These are phyloP conservation scores for Actias luna DNA, from an alignment of 2,888 invertebrate genomes.

Conservation along the genomic window DNA sequence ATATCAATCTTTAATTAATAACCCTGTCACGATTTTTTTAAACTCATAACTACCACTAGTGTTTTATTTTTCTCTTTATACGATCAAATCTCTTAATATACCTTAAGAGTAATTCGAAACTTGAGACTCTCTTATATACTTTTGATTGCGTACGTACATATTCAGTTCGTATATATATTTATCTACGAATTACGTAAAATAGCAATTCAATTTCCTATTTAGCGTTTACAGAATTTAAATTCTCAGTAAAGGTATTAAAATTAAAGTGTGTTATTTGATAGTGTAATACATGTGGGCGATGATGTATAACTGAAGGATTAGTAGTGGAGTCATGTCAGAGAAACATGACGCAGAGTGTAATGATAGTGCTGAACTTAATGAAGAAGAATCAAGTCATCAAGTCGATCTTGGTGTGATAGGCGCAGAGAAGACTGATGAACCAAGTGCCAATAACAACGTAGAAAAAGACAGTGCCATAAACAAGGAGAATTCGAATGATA, in stretches of 20 bases:
- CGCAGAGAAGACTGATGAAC: slow-evolving; percentile 30
- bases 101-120: not conserved
- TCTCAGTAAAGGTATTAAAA: not conserved
- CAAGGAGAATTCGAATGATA: slow-evolving; percentile 38
- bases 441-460: slow-evolving; percentile 58
- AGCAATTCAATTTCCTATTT: not conserved
- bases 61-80: too few relatives aligned
- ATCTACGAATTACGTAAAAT: too few relatives aligned
- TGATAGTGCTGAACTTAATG: slow-evolving; percentile 39
- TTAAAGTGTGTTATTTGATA: not conserved
- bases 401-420: slow-evolving; percentile 25
- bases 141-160: too few relatives aligned
- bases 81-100: too few relatives aligned
- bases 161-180: too few relatives aligned
- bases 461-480: slow-evolving; percentile 51
- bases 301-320: slow-evolving; percentile 34
- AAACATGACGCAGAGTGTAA: slow-evolving; percentile 58
- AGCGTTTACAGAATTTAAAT: not conserved
- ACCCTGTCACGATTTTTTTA: too few relatives aligned
- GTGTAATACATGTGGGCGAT: slow-evolving; percentile 7
- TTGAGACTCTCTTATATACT: too few relatives aligned
- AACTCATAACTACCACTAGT: too few relatives aligned
- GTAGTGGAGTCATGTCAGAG: slow-evolving; percentile 66
- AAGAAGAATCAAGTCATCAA: slow-evolving; percentile 7
- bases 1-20: too few relatives aligned